phyloP scores from a whole-genome alignment of 2,888 invertebrate genomes.

The Athalia rosae region DNA sequence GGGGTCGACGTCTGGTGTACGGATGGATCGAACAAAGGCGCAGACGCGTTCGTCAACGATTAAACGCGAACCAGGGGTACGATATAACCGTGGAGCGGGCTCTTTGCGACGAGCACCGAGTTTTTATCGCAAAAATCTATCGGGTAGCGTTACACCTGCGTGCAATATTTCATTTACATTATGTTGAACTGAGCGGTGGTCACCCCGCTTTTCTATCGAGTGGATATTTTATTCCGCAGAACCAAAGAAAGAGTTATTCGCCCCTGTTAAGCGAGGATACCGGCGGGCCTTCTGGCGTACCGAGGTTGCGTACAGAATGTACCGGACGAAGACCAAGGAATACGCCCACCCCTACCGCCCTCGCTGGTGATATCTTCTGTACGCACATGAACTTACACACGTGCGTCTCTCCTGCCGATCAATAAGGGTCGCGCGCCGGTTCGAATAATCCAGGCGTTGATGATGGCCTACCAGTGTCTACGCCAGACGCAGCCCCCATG shows the following conservation, averaged over 20 bases:
- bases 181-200: too few relatives aligned
- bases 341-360: not conserved
- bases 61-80: constrained; percentile 40
- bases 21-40: constrained; percentile 55
- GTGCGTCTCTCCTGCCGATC: constrained; percentile 23
- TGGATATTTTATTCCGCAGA: not conserved
- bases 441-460: constrained; percentile 29
- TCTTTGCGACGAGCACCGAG: constrained; percentile 24
- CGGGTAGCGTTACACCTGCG: not conserved
- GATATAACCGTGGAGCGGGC: constrained; percentile 17
- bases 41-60: constrained; percentile 66
- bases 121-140: constrained; percentile 10
- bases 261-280: not conserved
- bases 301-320: constrained; percentile 5
- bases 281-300: constrained; percentile 9
- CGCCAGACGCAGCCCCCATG: not conserved
- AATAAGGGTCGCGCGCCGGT: constrained; percentile 32
- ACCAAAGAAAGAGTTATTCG: not conserved
- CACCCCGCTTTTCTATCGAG: too few relatives aligned
- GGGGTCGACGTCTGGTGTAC: constrained; percentile 26
- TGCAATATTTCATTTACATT: not conserved
- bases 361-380: not conserved
- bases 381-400: not conserved
- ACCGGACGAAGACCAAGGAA: not conserved
- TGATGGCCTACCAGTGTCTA: not conserved